These are phyloP conservation scores for Mythimna lalbum DNA, from an alignment of 2,888 invertebrate genomes.

Conservation along the genomic window DNA sequence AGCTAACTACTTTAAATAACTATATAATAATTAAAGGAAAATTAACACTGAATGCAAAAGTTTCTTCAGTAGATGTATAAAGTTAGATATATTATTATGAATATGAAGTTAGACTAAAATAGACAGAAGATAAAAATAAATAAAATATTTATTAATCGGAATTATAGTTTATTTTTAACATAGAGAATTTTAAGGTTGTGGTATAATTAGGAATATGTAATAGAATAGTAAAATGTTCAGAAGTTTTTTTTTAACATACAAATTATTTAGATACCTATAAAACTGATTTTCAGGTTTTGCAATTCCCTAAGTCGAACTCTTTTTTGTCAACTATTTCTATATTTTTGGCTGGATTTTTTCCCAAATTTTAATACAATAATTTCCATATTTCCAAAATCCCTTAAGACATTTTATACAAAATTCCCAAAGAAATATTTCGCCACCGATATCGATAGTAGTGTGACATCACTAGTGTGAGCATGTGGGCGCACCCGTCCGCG, in stretches of 20 bases:
- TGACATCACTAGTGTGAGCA: constrained; percentile 80
- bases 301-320: not conserved
- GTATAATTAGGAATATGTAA: too few species aligned
- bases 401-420: too few species aligned
- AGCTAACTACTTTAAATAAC: too few species aligned
- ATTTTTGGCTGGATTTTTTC: not conserved
- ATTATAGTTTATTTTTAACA: too few species aligned
- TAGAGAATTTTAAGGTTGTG: too few species aligned
- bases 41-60: not conserved
- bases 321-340: not conserved
- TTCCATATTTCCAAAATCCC: not conserved
- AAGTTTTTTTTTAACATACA: not conserved
- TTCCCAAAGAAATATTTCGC: too few species aligned
- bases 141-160: not conserved
- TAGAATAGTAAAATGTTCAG: too few species aligned
- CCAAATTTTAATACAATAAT: not conserved
- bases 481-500: constrained; percentile 88
- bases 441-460: constrained; percentile 32
- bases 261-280: not conserved
- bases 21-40: not conserved
- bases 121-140: not conserved
- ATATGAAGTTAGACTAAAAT: not conserved
- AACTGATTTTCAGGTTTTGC: not conserved
- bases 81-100: too few species aligned
- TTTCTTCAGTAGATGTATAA: too few species aligned